Percentiles rank a stretch among this genome's conserved stretches.
Conservation (phyloP, 2,888 invertebrate genomes). For the Labia minor region DNA sequence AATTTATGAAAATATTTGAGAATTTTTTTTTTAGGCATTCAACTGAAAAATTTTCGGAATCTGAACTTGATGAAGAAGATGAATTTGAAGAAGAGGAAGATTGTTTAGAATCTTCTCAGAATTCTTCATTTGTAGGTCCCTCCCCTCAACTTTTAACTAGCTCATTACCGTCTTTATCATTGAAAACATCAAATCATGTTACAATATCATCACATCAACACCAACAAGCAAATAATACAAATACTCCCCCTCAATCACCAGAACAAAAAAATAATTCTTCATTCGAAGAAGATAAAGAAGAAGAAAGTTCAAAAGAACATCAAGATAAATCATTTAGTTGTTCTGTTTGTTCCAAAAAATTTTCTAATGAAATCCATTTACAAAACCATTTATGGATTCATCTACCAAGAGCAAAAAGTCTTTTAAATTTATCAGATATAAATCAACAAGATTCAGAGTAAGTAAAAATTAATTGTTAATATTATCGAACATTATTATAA, state of each 20-base stretch:
- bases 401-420: constrained; percentile 35
- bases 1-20: too few relatives aligned
- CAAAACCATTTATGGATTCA: constrained; percentile 54
- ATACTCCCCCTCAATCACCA: not conserved
- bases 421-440: constrained; percentile 31
- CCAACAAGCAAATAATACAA: not conserved
- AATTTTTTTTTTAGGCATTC: constrained; percentile 14
- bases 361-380: constrained; percentile 46
- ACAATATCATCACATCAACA: constrained; percentile 15
- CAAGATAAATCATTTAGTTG: constrained; percentile 44
- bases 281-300: not conserved
- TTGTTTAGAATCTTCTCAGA: not conserved
- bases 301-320: constrained; percentile 18
- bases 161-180: not conserved
- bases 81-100: constrained; percentile 9
- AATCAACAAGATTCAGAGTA: constrained; percentile 21
- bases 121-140: not conserved
- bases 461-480: constrained; percentile 17
- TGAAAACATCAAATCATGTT: not conserved
- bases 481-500: constrained; percentile 28
- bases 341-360: constrained; percentile 42
- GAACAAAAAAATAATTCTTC: not conserved
- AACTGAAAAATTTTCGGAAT: not conserved
- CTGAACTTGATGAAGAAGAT: constrained; percentile 17
- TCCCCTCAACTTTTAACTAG: not conserved